Conservation (phyloP, 2,888 invertebrate species). For the Tuberolachnus salignus region DNA sequence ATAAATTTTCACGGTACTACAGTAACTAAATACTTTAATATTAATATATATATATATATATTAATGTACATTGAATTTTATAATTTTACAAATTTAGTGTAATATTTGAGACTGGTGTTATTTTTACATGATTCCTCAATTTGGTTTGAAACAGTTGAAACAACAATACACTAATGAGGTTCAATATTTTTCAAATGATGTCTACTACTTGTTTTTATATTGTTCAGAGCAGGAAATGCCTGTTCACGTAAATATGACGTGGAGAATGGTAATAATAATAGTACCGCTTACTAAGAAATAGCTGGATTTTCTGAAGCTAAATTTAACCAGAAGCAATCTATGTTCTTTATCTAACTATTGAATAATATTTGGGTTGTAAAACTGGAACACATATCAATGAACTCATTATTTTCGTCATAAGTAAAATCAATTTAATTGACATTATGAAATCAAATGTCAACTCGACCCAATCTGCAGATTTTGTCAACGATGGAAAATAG, state of each 20-base stretch:
- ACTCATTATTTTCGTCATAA: background rate
- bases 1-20: background rate
- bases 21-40: background rate
- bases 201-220: constrained; percentile 2
- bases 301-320: constrained; percentile 1
- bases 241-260: background rate
- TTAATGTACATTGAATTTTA: no score
- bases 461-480: constrained; percentile 1
- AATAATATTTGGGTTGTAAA: constrained; percentile 1
- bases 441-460: constrained; percentile 23
- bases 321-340: constrained; percentile 11
- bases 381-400: constrained; percentile 6
- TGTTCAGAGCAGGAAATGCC: background rate
- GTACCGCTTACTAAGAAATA: constrained; percentile 16
- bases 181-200: constrained; percentile 14
- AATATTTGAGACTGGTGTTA: background rate
- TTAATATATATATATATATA: background rate
- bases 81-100: constrained; percentile 8
- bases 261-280: constrained; percentile 4
- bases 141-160: constrained; percentile 17
- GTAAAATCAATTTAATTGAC: background rate
- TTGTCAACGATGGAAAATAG: constrained; percentile 26
- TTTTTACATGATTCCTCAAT: constrained; percentile 19
- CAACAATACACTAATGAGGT: constrained; percentile 6
- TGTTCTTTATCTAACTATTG: background rate